Base-by-base conservation (phyloP, 2,113 vertebrate species). In the Nibea albiflora region DNA sequence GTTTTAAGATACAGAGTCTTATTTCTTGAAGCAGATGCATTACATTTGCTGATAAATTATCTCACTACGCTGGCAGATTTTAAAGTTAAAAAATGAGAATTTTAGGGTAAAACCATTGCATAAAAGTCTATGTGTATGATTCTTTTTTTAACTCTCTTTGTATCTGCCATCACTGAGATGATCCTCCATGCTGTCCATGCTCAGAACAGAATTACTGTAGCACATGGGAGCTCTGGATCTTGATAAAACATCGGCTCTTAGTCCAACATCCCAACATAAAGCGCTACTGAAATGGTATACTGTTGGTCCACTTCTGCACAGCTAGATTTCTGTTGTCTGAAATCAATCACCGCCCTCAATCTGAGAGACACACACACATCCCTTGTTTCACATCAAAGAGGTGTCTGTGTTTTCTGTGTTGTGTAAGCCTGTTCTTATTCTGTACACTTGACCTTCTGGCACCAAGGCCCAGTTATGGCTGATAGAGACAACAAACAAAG, bases 401-500 rank as follows among this genome's bases (percentile, higher is more conserved):
- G 78, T 85, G 89, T 85, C 87, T 89, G 75, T 85, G 85, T 87
- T 85, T 80, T 78, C 82, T 73, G 62, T 86, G 87, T 92, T 92
- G 87, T 91, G 85, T 92, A 92, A 91, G 88, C 85, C 83, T 90
- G 83, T 89, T 94, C 86, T 89, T 90, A 88, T 92, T 93, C 85
- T 87, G 90, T 91, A 89, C 87, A 88, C 87, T 91, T 93, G 92
- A 94, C 91, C 91, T 90, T 92, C 84, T 91, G 92, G 80, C 91
- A 91, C 90, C 66, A 58, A 90, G 86, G 90, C 87, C 89, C 90
- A 90, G 91, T 92, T 90, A 89, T 90, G 90, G 90, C 88, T 90
- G 92, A 91, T 76, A 85, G 88, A 92, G 89, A 92, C 90, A 92
- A 92, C 93, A 92, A 92, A 92, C 89, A 93, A 91, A 86, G 86